Evolutionary conservation across 1,140 invertebrate species (phyloP).

Genomic region (Papilio polyxenes): DNA sequence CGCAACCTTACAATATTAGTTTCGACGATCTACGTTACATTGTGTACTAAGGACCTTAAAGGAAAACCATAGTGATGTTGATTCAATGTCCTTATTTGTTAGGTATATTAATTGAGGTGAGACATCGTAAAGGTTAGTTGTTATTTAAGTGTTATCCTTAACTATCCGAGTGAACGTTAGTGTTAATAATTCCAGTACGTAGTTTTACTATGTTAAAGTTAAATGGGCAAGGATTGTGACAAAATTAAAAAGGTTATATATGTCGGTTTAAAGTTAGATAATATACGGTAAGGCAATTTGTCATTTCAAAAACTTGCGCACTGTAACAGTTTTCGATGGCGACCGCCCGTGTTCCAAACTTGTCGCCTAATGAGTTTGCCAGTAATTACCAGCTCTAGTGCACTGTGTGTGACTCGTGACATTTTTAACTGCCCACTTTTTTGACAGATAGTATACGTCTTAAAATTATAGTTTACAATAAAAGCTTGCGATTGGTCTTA

Average conservation of each 20-base stretch:
- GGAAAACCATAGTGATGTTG: too few relatives aligned
- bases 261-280: not conserved
- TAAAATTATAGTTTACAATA: too few relatives aligned
- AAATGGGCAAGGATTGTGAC: not conserved
- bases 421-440: not conserved
- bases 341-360: not conserved
- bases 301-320: not conserved
- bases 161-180: not conserved
- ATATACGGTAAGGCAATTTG: not conserved
- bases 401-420: not conserved
- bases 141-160: not conserved
- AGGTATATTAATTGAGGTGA: not conserved
- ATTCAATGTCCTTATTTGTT: not conserved
- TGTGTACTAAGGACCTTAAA: too few relatives aligned
- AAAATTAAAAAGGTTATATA: not conserved
- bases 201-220: not conserved
- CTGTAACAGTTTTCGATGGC: not conserved
- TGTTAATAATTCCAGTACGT: not conserved
- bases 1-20: too few relatives aligned
- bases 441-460: not conserved
- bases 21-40: too few relatives aligned
- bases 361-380: slow-evolving; percentile 17
- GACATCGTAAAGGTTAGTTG: not conserved
- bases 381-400: not conserved
- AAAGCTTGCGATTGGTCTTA: not conserved